phyloP scores from a whole-genome alignment of 2,113 vertebrate species.

The Alectura lathami region DNA sequence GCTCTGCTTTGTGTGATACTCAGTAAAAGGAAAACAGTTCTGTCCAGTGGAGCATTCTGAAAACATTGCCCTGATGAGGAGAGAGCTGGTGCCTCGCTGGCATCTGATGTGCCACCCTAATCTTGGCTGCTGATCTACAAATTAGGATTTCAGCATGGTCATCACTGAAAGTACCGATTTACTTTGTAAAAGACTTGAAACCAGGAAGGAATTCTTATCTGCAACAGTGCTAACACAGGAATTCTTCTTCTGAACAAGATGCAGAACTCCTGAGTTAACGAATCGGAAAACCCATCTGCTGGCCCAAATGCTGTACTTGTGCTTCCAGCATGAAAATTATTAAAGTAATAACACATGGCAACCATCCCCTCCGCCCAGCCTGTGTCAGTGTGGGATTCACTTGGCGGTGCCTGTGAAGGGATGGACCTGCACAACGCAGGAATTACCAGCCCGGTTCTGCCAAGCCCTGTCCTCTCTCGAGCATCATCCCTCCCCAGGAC shows the following conservation, averaged over 20 bases:
- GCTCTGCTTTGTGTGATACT: slow-evolving; percentile 22
- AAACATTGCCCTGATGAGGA: not conserved
- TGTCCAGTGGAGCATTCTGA: not conserved
- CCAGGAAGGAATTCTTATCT: not conserved
- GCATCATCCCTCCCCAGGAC: not conserved
- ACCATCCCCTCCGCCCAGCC: not conserved
- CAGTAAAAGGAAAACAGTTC: slow-evolving; percentile 12
- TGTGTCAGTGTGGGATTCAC: not conserved
- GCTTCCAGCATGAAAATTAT: not conserved
- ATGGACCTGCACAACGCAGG: not conserved
- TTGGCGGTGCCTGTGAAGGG: not conserved
- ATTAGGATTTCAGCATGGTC: not conserved
- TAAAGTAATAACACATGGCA: not conserved
- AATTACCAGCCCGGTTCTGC: not conserved
- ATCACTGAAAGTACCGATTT: not conserved
- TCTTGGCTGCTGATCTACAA: not conserved
- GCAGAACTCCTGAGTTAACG: not conserved
- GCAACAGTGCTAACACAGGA: not conserved
- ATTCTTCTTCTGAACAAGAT: not conserved
- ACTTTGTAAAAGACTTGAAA: not conserved
- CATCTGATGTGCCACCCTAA: not conserved
- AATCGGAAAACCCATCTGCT: not conserved
- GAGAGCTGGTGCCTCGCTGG: not conserved
- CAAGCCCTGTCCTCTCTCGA: not conserved
- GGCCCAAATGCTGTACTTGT: not conserved